A percentile compares a stretch with the other conserved stretches of the same genome.
phyloP scores from a whole-genome alignment of 2,797 vertebrate species.

The Bradypodion pumilum region DNA sequence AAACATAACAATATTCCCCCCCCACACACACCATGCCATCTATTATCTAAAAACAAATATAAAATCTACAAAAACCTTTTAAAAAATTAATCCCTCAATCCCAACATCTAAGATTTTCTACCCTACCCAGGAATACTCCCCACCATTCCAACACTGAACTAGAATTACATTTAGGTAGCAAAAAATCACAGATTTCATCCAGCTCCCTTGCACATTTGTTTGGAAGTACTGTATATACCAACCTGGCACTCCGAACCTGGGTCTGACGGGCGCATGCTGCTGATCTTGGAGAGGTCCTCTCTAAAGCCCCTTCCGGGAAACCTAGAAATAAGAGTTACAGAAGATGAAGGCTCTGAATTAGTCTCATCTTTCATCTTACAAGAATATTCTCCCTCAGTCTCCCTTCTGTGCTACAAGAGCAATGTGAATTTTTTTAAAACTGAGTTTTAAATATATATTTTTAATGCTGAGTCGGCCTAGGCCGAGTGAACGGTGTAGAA shows the following conservation, averaged over 20 bases:
- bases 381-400: background rate
- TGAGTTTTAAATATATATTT: no score
- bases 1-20: no score
- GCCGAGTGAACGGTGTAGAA: no score
- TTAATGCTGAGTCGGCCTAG: no score
- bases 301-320: background rate
- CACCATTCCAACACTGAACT: background rate
- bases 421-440: no score
- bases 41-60: no score
- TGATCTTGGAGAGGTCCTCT: background rate
- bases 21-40: no score
- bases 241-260: conserved; percentile 25
- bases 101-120: background rate
- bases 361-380: background rate
- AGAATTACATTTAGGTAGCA: background rate
- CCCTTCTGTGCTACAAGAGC: background rate
- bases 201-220: background rate
- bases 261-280: conserved; percentile 22
- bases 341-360: background rate
- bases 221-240: background rate
- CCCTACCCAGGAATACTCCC: background rate
- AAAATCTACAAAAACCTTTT: no score
- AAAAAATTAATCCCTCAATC: no score
- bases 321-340: background rate
- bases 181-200: no score